phyloP scores from a whole-genome alignment of 2,888 invertebrate genomes.

The Drosophila longiperda region DNA sequence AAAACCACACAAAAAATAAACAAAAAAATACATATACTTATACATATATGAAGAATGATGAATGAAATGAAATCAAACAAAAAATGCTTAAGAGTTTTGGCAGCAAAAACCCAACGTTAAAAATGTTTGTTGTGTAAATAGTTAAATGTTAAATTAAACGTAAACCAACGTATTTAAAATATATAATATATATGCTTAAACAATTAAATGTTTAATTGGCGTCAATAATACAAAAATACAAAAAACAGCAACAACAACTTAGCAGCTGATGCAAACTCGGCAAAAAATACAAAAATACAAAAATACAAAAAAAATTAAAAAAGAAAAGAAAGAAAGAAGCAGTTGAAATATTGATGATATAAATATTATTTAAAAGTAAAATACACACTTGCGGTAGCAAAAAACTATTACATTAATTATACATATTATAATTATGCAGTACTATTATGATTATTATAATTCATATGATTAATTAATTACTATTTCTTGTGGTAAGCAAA shows the following conservation, averaged over 20 bases:
- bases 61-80: conserved; percentile 40
- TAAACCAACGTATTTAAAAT: conserved; percentile 56
- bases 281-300: conserved; percentile 34
- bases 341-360: conserved; percentile 53
- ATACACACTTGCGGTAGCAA: conserved; percentile 76
- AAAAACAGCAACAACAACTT: conserved; percentile 42
- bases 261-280: conserved; percentile 34
- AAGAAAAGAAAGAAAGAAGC: conserved; percentile 22
- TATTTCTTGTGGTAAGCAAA: conserved; percentile 71
- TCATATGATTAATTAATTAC: conserved; percentile 78
- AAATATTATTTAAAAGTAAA: conserved; percentile 68
- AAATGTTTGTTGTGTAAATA: conserved; percentile 80
- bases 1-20: conserved; percentile 37
- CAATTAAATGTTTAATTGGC: conserved; percentile 74
- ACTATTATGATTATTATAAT: conserved; percentile 79
- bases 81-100: conserved; percentile 70
- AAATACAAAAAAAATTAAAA: conserved; percentile 29
- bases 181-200: conserved; percentile 64
- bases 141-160: conserved; percentile 74
- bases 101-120: conserved; percentile 78
- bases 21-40: conserved; percentile 31
- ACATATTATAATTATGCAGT: conserved; percentile 73
- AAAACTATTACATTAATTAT: conserved; percentile 78
- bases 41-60: conserved; percentile 29
- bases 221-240: conserved; percentile 38